Conservation (phyloP, 2,888 invertebrate species). For the Odontomyia ornata region DNA sequence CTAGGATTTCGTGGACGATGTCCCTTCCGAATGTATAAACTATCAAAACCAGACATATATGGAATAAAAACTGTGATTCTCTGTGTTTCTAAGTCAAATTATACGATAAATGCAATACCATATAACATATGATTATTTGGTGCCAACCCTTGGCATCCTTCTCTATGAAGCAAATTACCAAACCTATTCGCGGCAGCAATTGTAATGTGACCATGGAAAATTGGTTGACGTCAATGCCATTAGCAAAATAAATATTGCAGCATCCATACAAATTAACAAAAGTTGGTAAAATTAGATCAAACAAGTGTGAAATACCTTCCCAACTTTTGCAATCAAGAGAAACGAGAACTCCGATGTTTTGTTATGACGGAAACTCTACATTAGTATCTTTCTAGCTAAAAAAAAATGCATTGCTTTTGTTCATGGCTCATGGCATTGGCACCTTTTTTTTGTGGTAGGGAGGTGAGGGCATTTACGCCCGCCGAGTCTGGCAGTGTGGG, state of each 20-base stretch:
- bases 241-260: conserved; percentile 54
- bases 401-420: conserved; percentile 43
- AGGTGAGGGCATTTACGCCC: no score
- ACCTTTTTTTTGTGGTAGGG: no score
- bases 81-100: neutral
- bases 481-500: no score
- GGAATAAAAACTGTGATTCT: neutral
- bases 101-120: conserved; percentile 53
- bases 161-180: conserved; percentile 53
- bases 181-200: conserved; percentile 52
- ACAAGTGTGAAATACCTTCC: conserved; percentile 49
- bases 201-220: conserved; percentile 55
- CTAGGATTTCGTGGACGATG: neutral
- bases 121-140: conserved; percentile 53
- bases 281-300: conserved; percentile 49
- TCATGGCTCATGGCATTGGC: conserved; percentile 27
- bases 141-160: conserved; percentile 52
- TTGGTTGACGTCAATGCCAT: conserved; percentile 57
- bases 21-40: neutral
- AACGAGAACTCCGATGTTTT: conserved; percentile 34
- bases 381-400: conserved; percentile 46
- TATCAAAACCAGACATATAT: neutral
- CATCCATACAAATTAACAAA: conserved; percentile 53
- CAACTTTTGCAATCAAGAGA: conserved; percentile 34
- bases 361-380: conserved; percentile 38